Evolutionary conservation across 2,888 invertebrate species (phyloP).

Genomic region (Netelia fuscicornis): DNA sequence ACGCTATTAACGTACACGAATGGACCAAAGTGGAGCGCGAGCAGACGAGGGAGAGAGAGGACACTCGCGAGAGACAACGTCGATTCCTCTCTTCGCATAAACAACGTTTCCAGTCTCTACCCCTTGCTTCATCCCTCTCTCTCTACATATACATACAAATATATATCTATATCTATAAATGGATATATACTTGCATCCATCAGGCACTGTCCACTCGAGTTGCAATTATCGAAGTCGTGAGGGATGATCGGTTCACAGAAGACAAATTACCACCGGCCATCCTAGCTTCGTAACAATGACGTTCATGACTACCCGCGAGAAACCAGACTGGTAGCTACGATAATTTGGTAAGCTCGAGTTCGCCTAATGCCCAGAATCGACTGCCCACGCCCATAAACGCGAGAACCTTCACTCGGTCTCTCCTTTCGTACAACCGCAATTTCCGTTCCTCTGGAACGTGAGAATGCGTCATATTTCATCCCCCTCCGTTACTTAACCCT

Average conservation of each 20-base stretch:
- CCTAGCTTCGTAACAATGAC: constrained; percentile 52
- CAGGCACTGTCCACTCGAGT: constrained; percentile 43
- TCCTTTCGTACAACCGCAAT: no score
- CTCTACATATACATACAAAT: background rate
- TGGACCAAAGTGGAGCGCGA: constrained; percentile 37
- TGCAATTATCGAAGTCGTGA: constrained; percentile 62
- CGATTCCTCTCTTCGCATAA: constrained; percentile 33
- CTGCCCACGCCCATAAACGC: no score
- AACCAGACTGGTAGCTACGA: constrained; percentile 24
- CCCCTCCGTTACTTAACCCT: no score
- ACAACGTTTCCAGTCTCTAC: constrained; percentile 50
- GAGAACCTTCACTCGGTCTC: no score
- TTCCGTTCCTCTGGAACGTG: no score
- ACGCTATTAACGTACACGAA: constrained; percentile 54
- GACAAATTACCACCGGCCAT: constrained; percentile 59
- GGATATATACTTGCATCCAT: background rate
- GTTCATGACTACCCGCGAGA: constrained; percentile 46
- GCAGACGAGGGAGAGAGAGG: constrained; percentile 9
- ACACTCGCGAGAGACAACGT: constrained; percentile 11
- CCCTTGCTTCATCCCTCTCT: constrained; percentile 4
- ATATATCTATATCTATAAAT: background rate
- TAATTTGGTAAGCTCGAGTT: constrained; percentile 60
- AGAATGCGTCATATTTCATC: no score
- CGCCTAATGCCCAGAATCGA: constrained; percentile 21
- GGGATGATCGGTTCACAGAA: constrained; percentile 65